Percentiles rank a stretch among this genome's conserved stretches.
Evolutionary conservation across 2,797 vertebrate species (phyloP).

Genomic region (Phrynocephalus guinanensis): DNA sequence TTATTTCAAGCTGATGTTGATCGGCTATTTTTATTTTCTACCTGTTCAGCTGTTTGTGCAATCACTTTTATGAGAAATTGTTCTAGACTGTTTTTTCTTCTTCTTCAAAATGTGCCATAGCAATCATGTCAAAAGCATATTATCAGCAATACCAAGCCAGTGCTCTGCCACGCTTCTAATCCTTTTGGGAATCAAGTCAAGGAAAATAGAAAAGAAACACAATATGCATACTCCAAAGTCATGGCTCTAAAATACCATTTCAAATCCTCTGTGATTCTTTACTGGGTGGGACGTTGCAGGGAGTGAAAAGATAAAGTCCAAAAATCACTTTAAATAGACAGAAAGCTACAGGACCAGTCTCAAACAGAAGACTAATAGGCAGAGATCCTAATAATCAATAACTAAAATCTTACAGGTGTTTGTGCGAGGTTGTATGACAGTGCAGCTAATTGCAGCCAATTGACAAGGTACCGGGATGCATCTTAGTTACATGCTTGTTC

Average conservation of each 20-base stretch:
- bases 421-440: too few species aligned
- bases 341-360: background rate
- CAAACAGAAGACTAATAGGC: too few species aligned
- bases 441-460: too few species aligned
- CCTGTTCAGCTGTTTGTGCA: background rate
- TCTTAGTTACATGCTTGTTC: too few species aligned
- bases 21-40: background rate
- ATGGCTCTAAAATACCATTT: too few species aligned
- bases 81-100: background rate
- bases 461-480: too few species aligned
- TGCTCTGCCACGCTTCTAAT: background rate
- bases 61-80: background rate
- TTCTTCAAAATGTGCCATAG: background rate
- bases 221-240: too few species aligned
- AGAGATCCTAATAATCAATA: too few species aligned
- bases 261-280: too few species aligned
- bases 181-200: background rate
- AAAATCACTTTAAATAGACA: background rate
- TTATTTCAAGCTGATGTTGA: background rate
- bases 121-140: background rate
- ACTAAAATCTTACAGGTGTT: too few species aligned
- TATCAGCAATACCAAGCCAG: background rate
- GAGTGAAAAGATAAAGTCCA: background rate
- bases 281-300: background rate
- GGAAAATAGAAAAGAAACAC: background rate